These are phyloP conservation scores for Cydia splendana DNA, from an alignment of 1,140 invertebrate species.

Conservation along the genomic window DNA sequence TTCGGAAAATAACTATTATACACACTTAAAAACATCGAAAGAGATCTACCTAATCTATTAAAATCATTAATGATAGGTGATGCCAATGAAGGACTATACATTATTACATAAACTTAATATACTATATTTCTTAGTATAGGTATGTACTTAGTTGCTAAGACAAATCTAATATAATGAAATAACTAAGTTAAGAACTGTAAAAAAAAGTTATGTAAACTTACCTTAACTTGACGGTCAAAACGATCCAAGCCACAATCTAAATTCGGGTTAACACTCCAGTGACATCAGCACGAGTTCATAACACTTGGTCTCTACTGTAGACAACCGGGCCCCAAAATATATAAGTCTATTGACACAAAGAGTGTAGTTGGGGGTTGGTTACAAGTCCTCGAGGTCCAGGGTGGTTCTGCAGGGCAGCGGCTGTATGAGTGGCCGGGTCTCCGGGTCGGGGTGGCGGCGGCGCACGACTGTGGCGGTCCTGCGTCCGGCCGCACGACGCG, in stretches of 20 bases:
- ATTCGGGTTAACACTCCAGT: slow-evolving; percentile 73
- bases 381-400: slow-evolving; percentile 51
- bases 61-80: too few relatives aligned
- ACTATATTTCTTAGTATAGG: neutral
- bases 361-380: slow-evolving; percentile 55
- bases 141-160: neutral
- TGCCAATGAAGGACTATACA: too few relatives aligned
- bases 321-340: slow-evolving; percentile 49
- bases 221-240: slow-evolving; percentile 57
- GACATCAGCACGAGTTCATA: slow-evolving; percentile 71
- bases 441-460: slow-evolving; percentile 27
- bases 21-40: too few relatives aligned
- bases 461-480: slow-evolving; percentile 63
- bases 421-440: slow-evolving; percentile 44
- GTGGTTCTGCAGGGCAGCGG: slow-evolving; percentile 62
- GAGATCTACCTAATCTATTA: too few relatives aligned
- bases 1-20: neutral
- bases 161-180: neutral
- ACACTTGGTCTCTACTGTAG: slow-evolving; percentile 69
- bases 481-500: slow-evolving; percentile 77
- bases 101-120: too few relatives aligned
- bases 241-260: slow-evolving; percentile 75
- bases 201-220: slow-evolving; percentile 52
- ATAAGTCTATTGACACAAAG: slow-evolving; percentile 59
- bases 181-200: neutral